Conservation (phyloP, 2,113 vertebrate species). For the Enhydra lutris region DNA sequence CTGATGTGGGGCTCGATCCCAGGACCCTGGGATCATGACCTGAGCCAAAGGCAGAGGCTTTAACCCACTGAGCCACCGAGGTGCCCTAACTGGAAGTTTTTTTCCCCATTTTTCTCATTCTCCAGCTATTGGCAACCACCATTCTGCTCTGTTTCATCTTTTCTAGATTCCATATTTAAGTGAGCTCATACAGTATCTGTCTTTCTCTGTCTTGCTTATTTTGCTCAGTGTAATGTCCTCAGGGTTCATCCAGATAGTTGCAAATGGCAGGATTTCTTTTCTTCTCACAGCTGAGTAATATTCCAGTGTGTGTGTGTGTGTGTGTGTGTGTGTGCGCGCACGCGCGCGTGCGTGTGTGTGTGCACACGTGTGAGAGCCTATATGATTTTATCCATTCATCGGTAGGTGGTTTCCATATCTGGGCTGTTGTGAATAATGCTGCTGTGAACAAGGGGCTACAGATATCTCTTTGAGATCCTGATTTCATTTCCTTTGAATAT, state of each 20-base stretch:
- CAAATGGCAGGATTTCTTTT: neutral
- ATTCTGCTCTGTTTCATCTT: neutral
- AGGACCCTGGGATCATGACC: too few relatives aligned
- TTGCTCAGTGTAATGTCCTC: neutral
- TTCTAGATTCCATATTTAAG: neutral
- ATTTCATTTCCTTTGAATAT: neutral
- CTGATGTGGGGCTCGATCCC: too few relatives aligned
- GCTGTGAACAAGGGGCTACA: neutral
- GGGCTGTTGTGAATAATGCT: neutral
- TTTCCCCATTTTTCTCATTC: neutral
- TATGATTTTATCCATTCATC: neutral
- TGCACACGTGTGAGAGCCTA: fast-evolving
- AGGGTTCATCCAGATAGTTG: neutral
- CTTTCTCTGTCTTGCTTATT: neutral
- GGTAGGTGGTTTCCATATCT: neutral
- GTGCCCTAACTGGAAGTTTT: too few relatives aligned
- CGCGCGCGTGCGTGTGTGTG: too few relatives aligned
- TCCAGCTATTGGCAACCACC: neutral
- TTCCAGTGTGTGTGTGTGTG: neutral
- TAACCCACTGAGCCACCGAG: too few relatives aligned
- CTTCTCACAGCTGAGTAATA: neutral
- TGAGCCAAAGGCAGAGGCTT: too few relatives aligned
- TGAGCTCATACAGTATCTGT: neutral
- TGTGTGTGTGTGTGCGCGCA: too few relatives aligned
- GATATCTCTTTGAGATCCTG: neutral